Conservation (phyloP, 2,113 vertebrate species). For the Pantherophis guttatus region DNA sequence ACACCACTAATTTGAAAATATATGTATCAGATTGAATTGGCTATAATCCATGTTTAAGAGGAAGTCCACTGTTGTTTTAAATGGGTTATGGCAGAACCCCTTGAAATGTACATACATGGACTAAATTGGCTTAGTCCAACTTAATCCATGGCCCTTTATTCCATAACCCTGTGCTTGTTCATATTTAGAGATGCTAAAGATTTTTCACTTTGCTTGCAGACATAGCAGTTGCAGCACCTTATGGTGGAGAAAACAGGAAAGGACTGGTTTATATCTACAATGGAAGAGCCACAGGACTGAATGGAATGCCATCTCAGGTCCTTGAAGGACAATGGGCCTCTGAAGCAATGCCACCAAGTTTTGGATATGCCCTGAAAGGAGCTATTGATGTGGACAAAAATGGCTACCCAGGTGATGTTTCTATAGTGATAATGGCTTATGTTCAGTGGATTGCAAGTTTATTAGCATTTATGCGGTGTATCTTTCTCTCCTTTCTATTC, state of each 20-base stretch:
- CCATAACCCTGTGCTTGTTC: background rate
- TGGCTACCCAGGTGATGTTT: slow-evolving; percentile 87
- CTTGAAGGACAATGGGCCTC: slow-evolving; percentile 90
- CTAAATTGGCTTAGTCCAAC: background rate
- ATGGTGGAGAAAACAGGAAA: slow-evolving; percentile 80
- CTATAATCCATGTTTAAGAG: background rate
- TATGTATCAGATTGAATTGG: background rate
- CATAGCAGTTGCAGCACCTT: slow-evolving; percentile 89
- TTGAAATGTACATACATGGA: background rate
- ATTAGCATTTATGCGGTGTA: background rate
- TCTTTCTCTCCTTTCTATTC: background rate
- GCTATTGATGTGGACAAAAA: slow-evolving; percentile 92
- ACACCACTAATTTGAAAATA: background rate
- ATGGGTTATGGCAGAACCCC: background rate
- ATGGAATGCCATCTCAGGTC: slow-evolving; percentile 78
- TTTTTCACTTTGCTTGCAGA: slow-evolving; percentile 66
- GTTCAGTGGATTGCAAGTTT: background rate
- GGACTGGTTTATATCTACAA: slow-evolving; percentile 95
- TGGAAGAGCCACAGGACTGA: slow-evolving; percentile 78
- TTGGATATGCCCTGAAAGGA: slow-evolving; percentile 92
- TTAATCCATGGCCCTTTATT: background rate
- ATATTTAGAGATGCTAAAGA: background rate
- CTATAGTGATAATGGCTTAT: background rate
- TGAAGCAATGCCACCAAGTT: slow-evolving; percentile 88
- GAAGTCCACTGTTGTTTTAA: background rate